A percentile compares a stretch with the other conserved stretches of the same genome.
phyloP scores from a whole-genome alignment of 2,888 invertebrate species.

The Holacanthella duospinosa region DNA sequence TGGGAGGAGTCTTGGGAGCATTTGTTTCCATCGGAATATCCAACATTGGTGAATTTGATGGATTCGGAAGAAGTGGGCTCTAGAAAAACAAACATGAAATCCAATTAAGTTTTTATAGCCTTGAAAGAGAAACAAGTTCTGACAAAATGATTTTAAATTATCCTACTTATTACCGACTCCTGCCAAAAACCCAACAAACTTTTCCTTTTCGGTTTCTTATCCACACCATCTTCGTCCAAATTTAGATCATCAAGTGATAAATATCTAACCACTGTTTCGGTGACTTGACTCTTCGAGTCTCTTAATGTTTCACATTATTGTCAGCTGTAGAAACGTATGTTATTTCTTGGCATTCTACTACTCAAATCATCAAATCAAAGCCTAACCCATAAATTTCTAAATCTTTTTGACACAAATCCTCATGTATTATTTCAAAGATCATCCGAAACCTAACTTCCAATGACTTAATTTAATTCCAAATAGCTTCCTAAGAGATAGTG shows the following conservation, averaged over 20 bases:
- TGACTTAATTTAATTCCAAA: too few relatives aligned
- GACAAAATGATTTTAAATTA: conserved; percentile 5
- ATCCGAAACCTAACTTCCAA: too few relatives aligned
- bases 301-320: not conserved
- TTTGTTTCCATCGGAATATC: conserved; percentile 37
- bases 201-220: not conserved
- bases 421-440: too few relatives aligned
- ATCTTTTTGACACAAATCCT: too few relatives aligned
- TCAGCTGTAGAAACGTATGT: not conserved
- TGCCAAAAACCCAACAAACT: not conserved
- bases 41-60: conserved; percentile 36
- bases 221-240: not conserved
- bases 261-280: not conserved
- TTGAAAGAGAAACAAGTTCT: conserved; percentile 2
- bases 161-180: not conserved
- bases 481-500: too few relatives aligned
- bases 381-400: too few relatives aligned
- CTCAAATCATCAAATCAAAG: too few relatives aligned
- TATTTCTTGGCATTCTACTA: not conserved
- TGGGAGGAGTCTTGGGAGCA: conserved; percentile 32
- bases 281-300: not conserved
- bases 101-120: conserved; percentile 5
- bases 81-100: conserved; percentile 19
- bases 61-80: conserved; percentile 40
- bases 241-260: not conserved